Evolutionary conservation across 2,888 invertebrate genomes (phyloP).

Genomic region (Meandrusa payeni): DNA sequence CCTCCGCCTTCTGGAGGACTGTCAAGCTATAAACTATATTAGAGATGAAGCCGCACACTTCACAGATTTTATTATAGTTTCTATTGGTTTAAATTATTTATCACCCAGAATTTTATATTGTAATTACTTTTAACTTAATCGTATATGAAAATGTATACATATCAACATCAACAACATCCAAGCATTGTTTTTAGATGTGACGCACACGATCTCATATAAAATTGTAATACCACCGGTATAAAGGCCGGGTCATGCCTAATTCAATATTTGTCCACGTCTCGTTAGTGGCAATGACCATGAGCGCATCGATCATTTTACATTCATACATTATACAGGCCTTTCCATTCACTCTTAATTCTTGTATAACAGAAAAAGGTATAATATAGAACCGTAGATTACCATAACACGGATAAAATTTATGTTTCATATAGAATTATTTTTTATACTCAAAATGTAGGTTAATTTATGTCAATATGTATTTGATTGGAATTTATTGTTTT

Average conservation of each 20-base stretch:
- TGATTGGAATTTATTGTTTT: too few relatives aligned
- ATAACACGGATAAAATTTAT: too few relatives aligned
- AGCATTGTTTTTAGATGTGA: constrained; percentile 33
- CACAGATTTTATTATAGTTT: too few relatives aligned
- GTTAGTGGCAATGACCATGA: constrained; percentile 31
- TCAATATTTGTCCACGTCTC: constrained; percentile 51
- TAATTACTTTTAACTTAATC: background rate
- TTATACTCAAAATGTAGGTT: too few relatives aligned
- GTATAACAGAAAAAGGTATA: too few relatives aligned
- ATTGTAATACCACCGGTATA: constrained; percentile 54
- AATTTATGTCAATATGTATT: too few relatives aligned
- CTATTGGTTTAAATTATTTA: too few relatives aligned
- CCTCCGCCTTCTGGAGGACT: constrained; percentile 38
- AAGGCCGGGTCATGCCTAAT: constrained; percentile 49
- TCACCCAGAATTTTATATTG: background rate
- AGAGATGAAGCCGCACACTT: constrained; percentile 62
- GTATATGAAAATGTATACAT: background rate
- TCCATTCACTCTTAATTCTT: too few relatives aligned
- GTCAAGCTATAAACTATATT: constrained; percentile 28
- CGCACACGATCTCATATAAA: constrained; percentile 50
- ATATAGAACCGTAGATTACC: too few relatives aligned
- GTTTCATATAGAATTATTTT: too few relatives aligned
- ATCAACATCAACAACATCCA: background rate
- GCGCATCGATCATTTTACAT: constrained; percentile 28
- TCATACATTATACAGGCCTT: background rate